These are phyloP conservation scores for Coendou prehensilis DNA, from an alignment of 2,797 vertebrate species.

Conservation along the genomic window DNA sequence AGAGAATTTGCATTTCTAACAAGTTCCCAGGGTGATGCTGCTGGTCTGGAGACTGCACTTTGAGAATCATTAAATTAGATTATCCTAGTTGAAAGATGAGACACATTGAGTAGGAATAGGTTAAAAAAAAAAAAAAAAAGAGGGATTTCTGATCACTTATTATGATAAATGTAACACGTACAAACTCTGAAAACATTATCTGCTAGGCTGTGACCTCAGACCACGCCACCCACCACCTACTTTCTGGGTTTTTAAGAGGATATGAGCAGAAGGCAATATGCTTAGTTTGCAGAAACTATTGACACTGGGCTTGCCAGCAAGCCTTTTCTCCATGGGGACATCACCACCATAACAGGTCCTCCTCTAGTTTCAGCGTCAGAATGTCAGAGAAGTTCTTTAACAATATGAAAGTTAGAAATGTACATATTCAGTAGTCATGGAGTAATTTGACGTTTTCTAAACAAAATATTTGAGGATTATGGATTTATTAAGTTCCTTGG, in stretches of 20 bases:
- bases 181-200: slow-evolving; percentile 1
- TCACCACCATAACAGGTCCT: neutral
- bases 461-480: slow-evolving; percentile 42
- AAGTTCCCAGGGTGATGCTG: neutral
- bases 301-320: neutral
- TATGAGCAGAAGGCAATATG: neutral
- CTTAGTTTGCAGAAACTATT: neutral
- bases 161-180: neutral
- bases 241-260: neutral
- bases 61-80: slow-evolving; percentile 28
- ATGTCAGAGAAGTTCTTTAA: neutral
- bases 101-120: neutral
- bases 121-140: neutral
- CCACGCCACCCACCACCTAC: neutral
- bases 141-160: neutral
- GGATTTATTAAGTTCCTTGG: slow-evolving; percentile 27
- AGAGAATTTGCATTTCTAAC: neutral
- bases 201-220: neutral
- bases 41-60: neutral
- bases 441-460: slow-evolving; percentile 40
- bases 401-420: slow-evolving; percentile 13
- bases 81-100: neutral
- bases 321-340: neutral
- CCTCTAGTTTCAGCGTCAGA: slow-evolving; percentile 7
- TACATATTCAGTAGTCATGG: neutral